Conservation (phyloP, 1,140 invertebrate genomes). For the Drepana arcuata region DNA sequence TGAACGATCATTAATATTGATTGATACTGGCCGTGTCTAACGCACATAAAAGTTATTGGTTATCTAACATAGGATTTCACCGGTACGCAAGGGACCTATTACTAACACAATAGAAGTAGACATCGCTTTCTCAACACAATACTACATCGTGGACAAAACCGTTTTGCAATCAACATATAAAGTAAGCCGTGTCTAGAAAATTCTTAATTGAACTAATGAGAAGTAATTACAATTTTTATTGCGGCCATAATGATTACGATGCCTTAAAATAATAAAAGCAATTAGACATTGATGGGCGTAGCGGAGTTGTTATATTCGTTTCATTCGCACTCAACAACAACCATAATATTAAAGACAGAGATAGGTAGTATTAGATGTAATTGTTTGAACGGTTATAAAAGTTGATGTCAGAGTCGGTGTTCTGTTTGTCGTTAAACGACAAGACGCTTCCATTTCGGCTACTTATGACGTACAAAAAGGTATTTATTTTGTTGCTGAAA, state of each 20-base stretch:
- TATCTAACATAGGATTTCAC: slow-evolving; percentile 39
- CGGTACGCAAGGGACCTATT: slow-evolving; percentile 33
- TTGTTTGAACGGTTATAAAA: slow-evolving; percentile 70
- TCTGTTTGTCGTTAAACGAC: slow-evolving; percentile 64
- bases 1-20: slow-evolving; percentile 57
- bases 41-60: slow-evolving; percentile 47
- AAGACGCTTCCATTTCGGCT: slow-evolving; percentile 50
- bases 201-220: slow-evolving; percentile 72
- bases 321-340: slow-evolving; percentile 22
- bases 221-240: slow-evolving; percentile 72
- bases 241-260: slow-evolving; percentile 69
- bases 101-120: slow-evolving; percentile 36
- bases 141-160: slow-evolving; percentile 27
- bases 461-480: no score
- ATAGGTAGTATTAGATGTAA: slow-evolving; percentile 62
- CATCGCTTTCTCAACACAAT: slow-evolving; percentile 45
- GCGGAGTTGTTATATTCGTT: slow-evolving; percentile 37
- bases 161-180: slow-evolving; percentile 60
- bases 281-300: slow-evolving; percentile 69
- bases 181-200: slow-evolving; percentile 67
- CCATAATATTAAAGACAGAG: slow-evolving; percentile 9
- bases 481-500: no score
- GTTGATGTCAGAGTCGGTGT: slow-evolving; percentile 62
- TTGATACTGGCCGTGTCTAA: slow-evolving; percentile 59
- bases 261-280: slow-evolving; percentile 72